Evolutionary conservation across 2,797 vertebrate species (phyloP), one percentile per base, ranked within the genome.

Genomic region (Salarias fasciatus): DNA sequence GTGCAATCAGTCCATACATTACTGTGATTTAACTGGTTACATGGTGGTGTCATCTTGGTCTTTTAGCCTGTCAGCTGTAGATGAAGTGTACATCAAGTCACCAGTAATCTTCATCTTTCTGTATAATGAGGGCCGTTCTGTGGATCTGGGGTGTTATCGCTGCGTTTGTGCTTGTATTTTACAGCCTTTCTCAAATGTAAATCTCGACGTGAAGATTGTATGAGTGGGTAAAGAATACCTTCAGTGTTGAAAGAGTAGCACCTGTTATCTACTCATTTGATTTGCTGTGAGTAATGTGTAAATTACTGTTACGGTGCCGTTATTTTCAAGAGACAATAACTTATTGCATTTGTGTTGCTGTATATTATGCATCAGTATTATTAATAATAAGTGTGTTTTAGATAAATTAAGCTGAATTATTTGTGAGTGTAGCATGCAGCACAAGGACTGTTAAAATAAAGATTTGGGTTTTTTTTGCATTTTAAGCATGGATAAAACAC

Each of bases 1-100:
- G 45, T 50, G 55, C 60, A 47, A 37, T 43, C 43, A 38, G 37
- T 61, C 47, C 65, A 48, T 60, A 46, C 48, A 59, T 56, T 71
- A 18, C 50, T 69, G 51, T 58, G 35, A 24, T 64, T 47, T 38
- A 48, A 12, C 58, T 43, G 45, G 18, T 71, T 36, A 40, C 49
- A 33, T 61, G 42, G 3, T 18, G 1, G 9, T 24, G 31, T 46
- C 62, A 9, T 28, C 2, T 7, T 31, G 12, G 35, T 11, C 29
- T 37, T 60, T 51, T 29, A 44, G n/a, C 15, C 42, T 4, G 37
- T 18, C 28, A 71, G 56, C 37, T 45, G 31, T 37, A 9, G 31
- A 15, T 67, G 12, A 11, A 38, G 46, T 57, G 30, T 46, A 9
- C 14, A 36, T 50, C 35, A 47, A 71, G 36, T 62, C 50, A 13